phyloP scores from a whole-genome alignment of 2,113 vertebrate genomes.

The Arvicanthis niloticus region DNA sequence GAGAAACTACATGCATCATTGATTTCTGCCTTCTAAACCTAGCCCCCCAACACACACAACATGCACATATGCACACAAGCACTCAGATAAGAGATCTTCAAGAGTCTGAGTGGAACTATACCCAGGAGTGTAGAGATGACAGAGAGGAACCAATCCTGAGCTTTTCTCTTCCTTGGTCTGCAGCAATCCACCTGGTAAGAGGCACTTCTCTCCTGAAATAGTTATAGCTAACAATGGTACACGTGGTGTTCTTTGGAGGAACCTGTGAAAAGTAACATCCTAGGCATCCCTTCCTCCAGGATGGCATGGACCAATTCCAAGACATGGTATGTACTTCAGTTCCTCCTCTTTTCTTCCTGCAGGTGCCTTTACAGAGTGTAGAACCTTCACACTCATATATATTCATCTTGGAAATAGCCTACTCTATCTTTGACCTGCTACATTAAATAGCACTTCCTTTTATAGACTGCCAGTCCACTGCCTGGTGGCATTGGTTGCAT shows the following conservation, averaged over 20 bases:
- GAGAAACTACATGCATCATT: background rate
- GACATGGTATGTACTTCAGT: background rate
- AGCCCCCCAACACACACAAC: background rate
- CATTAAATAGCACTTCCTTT: slow-evolving; percentile 38
- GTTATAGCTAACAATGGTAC: background rate
- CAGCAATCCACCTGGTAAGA: background rate
- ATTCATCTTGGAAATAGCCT: background rate
- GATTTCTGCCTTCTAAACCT: background rate
- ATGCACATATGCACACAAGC: background rate
- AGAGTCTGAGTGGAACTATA: background rate
- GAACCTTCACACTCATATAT: background rate
- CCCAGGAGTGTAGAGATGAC: background rate
- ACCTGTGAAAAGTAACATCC: background rate
- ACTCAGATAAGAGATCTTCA: background rate
- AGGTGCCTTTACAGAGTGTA: background rate
- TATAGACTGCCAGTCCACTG: background rate
- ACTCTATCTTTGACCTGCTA: slow-evolving; percentile 1
- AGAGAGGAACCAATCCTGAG: background rate
- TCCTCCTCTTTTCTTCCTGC: background rate
- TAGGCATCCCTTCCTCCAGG: background rate
- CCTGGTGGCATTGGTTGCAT: background rate
- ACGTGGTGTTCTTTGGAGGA: background rate
- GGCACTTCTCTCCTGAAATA: background rate
- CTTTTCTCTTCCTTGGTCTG: background rate
- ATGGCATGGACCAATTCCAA: background rate